Base-by-base conservation (phyloP, 2,797 vertebrate genomes). In the Sebastes minor region DNA sequence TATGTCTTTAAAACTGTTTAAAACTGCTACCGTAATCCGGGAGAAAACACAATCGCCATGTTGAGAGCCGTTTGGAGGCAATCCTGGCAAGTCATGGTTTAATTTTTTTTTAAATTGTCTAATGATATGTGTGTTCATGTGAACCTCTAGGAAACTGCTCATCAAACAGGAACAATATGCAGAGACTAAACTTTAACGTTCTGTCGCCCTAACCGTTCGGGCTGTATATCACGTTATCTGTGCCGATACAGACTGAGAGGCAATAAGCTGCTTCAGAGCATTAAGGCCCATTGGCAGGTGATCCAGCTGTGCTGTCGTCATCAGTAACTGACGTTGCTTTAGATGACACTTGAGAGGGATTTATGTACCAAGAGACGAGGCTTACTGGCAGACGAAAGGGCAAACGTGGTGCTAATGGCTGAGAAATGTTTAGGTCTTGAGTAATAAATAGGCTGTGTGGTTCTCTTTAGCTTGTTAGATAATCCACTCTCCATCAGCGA, bases 261-360 rank as follows among this genome's bases (percentile, higher is more conserved):
- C 57, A 73, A 23, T 22, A 74, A 60, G 59, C 52, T 1, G 25
- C 56, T 60, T 53, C 23, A 10, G n/a, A 81, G 70, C 20, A 35
- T 6, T 38, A n/a, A 74, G 57, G 62, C 28, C 62, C 33, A 20
- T 10, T 61, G 74, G 20, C 53, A 33, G 65, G 9, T 64, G 77
- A 64, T 73, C 55, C 70, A 70, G 33, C 72, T 61, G 64, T 13
- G 79, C 49, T 13, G 30, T 23, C 3, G 9, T 67, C 75, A 68
- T 64, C 57, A n/a, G 7, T 38, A 55, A 30, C 18, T 20, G 5
- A 60, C 4, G 6, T 14, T 32, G 23, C 60, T 56, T 77, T 13
- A 16, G 10, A 71, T 22, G 32, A 22, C 9, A 20, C 30, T 32
- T 33, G 23, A 71, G 23, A 42, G 38, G 46, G 57, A 69, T 69